Conservation (phyloP, 2,888 invertebrate species). For the Xestia rhomboidea region DNA sequence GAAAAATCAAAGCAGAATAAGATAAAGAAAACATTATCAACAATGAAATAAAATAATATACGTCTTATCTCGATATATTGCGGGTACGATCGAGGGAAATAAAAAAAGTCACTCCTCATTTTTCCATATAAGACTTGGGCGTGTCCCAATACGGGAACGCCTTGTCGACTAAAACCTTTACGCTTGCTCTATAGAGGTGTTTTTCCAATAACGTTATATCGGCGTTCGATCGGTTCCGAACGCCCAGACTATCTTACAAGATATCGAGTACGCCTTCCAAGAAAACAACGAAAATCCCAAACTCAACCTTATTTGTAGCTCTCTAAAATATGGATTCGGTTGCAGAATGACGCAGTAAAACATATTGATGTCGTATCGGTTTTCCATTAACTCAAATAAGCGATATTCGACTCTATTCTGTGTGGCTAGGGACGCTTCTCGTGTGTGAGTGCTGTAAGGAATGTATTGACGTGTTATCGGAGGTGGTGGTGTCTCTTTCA, state of each 20-base stretch:
- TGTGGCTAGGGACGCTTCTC: conserved; percentile 72
- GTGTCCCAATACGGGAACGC: conserved; percentile 85
- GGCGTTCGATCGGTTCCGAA: conserved; percentile 88
- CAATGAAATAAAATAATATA: conserved; percentile 80
- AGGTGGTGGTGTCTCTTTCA: conserved; percentile 85
- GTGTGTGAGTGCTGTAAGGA: conserved; percentile 80
- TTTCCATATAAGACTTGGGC: conserved; percentile 88
- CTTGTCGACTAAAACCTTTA: conserved; percentile 82
- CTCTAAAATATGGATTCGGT: conserved; percentile 74
- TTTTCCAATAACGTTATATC: conserved; percentile 88
- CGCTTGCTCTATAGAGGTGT: conserved; percentile 85
- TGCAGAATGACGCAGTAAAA: conserved; percentile 79
- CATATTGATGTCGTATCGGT: conserved; percentile 90
- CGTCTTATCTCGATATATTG: conserved; percentile 76
- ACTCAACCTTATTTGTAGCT: conserved; percentile 75
- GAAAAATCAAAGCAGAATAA: conserved; percentile 69
- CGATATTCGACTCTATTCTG: conserved; percentile 74
- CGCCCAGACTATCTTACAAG: conserved; percentile 90
- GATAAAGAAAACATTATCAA: conserved; percentile 70
- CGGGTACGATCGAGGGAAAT: conserved; percentile 79
- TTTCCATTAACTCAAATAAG: conserved; percentile 84
- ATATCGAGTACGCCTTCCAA: conserved; percentile 90
- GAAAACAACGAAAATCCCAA: conserved; percentile 73
- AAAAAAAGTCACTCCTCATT: conserved; percentile 84
- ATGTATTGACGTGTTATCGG: conserved; percentile 91